Percentiles rank a stretch among this genome's conserved stretches.
Conservation (phyloP, 2,113 vertebrate species). For the Ailuropoda melanoleuca region DNA sequence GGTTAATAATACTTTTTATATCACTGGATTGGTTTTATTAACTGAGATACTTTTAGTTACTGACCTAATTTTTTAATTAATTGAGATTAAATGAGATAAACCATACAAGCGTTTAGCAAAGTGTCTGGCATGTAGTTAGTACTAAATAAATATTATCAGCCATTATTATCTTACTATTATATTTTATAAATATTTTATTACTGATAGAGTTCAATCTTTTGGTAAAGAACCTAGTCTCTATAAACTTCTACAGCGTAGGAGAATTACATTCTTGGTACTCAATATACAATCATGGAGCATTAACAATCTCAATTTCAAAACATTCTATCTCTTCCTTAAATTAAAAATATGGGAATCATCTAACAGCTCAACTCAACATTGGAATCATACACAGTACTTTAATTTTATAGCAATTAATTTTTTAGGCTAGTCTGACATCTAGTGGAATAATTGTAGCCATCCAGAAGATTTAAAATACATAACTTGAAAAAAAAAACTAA, state of each 20-base stretch:
- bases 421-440: constrained; percentile 72
- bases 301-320: constrained; percentile 14
- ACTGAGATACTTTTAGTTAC: not conserved
- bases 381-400: not conserved
- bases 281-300: not conserved
- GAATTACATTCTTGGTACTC: not conserved
- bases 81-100: constrained; percentile 24
- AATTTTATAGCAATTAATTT: constrained; percentile 7
- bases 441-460: constrained; percentile 50
- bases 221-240: not conserved
- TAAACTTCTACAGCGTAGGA: not conserved
- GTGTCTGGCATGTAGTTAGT: not conserved
- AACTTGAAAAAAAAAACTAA: not conserved
- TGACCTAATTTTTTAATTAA: not conserved
- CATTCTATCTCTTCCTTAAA: not conserved
- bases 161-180: not conserved
- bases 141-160: not conserved
- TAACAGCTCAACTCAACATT: not conserved
- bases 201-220: not conserved
- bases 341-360: not conserved
- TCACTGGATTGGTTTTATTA: not conserved
- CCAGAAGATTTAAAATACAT: constrained; percentile 38
- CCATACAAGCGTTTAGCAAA: not conserved
- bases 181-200: not conserved
- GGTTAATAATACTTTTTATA: not conserved